Conservation (phyloP, 2,888 invertebrate genomes). For the Lasioglossum lativentre region DNA sequence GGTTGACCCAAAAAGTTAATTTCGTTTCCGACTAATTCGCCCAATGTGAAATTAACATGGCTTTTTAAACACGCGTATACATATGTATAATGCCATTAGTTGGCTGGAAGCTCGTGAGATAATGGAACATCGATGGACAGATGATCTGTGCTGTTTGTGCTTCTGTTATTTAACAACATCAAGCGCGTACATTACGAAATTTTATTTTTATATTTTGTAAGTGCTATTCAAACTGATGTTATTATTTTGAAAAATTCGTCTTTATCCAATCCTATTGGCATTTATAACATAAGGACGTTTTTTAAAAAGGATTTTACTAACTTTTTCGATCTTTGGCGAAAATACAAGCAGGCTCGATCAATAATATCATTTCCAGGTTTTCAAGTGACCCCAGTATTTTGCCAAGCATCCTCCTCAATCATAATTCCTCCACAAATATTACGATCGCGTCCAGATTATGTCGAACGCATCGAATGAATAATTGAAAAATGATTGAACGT, state of each 20-base stretch:
- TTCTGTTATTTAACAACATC: no score
- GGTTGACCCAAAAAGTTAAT: not conserved
- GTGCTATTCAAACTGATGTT: not conserved
- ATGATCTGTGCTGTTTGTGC: no score
- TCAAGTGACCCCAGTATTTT: not conserved
- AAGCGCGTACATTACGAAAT: no score
- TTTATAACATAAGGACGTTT: no score
- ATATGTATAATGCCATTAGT: no score
- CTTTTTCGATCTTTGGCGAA: not conserved
- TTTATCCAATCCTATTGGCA: no score
- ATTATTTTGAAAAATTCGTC: no score
- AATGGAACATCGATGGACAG: no score
- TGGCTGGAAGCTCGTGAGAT: no score
- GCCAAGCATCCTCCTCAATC: not conserved
- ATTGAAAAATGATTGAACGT: constrained; percentile 7
- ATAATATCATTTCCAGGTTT: not conserved
- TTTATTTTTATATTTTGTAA: not conserved
- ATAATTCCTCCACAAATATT: not conserved
- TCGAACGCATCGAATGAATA: not conserved
- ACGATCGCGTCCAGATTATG: not conserved
- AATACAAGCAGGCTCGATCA: not conserved
- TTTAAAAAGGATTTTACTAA: not conserved
- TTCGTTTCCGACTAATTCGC: not conserved
- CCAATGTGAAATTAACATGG: not conserved
- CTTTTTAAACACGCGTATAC: no score